Conservation (phyloP, 2,888 invertebrate species). For the Netelia virgata region DNA sequence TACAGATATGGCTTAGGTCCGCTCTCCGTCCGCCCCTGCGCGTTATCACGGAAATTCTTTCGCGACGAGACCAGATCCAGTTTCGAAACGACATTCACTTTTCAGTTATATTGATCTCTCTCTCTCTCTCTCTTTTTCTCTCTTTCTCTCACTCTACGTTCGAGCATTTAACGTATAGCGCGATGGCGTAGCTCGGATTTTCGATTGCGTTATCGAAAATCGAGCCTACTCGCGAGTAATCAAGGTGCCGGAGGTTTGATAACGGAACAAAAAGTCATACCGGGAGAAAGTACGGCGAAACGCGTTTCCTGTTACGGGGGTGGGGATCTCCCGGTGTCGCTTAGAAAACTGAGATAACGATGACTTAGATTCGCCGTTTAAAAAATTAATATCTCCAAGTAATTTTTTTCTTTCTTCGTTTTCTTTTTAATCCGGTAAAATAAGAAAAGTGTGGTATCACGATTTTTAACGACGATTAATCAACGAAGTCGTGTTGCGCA, state of each 20-base stretch:
- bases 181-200: constrained; percentile 15
- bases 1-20: constrained; percentile 4
- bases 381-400: background rate
- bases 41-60: constrained; percentile 68
- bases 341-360: constrained; percentile 32
- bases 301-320: constrained; percentile 47
- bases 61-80: constrained; percentile 67
- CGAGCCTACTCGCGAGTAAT: background rate
- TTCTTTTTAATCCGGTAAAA: background rate
- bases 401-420: background rate
- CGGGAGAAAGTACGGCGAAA: constrained; percentile 61
- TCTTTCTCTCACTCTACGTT: background rate
- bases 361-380: background rate
- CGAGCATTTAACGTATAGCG: background rate
- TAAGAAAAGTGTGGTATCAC: background rate
- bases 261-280: constrained; percentile 9
- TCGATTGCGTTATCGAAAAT: constrained; percentile 63
- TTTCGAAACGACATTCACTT: constrained; percentile 66
- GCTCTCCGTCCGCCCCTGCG: constrained; percentile 55
- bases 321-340: constrained; percentile 1
- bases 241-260: constrained; percentile 9
- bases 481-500: background rate
- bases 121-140: constrained; percentile 22
- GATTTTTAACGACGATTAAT: constrained; percentile 34
- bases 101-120: constrained; percentile 45